These are phyloP conservation scores for Drosophila serrata DNA, from an alignment of 1,140 invertebrate species.

Conservation along the genomic window DNA sequence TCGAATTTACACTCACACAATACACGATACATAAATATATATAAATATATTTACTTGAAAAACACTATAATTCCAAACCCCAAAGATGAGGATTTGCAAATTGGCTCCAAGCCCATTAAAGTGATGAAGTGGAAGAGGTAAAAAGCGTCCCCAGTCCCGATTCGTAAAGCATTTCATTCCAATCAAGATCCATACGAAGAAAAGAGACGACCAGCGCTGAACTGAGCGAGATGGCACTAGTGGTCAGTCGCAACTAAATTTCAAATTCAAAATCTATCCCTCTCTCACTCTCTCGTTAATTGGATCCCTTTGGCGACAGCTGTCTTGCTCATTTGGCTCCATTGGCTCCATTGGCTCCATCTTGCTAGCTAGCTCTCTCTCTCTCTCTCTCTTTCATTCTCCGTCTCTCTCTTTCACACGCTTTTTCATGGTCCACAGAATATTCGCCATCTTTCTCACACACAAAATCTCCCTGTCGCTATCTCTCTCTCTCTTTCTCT, in stretches of 20 bases:
- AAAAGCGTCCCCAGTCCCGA: constrained; percentile 32
- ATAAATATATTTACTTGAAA: constrained; percentile 16
- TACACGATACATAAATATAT: background rate
- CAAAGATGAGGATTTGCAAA: constrained; percentile 83
- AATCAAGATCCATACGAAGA: constrained; percentile 30
- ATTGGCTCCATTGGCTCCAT: no score
- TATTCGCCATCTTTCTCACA: constrained; percentile 34
- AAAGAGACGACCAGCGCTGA: constrained; percentile 29
- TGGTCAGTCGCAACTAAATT: constrained; percentile 10
- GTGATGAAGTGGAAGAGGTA: constrained; percentile 85
- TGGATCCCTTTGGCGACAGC: background rate
- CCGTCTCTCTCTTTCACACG: constrained; percentile 36
- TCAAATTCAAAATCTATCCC: background rate
- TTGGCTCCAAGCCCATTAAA: constrained; percentile 80
- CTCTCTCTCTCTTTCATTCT: background rate
- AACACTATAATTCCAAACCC: constrained; percentile 32
- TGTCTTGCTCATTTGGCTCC: constrained; percentile 38
- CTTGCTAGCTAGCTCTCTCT: constrained; percentile 6
- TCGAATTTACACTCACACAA: constrained; percentile 28
- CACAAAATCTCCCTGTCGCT: constrained; percentile 4
- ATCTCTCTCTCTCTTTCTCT: constrained; percentile 12
- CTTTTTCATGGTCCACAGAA: constrained; percentile 40
- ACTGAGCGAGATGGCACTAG: constrained; percentile 36
- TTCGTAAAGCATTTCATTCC: constrained; percentile 23
- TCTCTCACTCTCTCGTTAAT: background rate